Evolutionary conservation across 2,113 vertebrate species (phyloP).

Genomic region (Typhlomys cinereus): DNA sequence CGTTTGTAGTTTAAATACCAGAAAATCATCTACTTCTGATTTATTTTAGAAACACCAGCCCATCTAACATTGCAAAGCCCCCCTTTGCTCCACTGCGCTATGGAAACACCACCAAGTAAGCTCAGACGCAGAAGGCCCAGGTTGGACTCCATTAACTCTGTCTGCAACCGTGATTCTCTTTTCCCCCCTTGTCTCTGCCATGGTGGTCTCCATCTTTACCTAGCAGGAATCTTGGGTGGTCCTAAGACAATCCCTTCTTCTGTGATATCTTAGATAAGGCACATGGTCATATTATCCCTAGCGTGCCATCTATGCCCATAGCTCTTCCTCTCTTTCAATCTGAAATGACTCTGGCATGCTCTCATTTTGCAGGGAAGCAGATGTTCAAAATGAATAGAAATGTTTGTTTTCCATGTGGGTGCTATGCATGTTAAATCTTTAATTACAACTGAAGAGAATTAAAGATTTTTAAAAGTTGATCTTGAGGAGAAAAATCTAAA

Average conservation of each 20-base stretch:
- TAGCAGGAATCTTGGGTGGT: not conserved
- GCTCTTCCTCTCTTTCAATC: not conserved
- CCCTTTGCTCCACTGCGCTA: not conserved
- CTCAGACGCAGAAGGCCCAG: not conserved
- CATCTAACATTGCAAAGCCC: not conserved
- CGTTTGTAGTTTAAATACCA: slow-evolving; percentile 33
- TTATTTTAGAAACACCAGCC: slow-evolving; percentile 29
- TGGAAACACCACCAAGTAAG: not conserved
- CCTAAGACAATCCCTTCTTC: not conserved
- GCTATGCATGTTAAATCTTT: slow-evolving; percentile 7
- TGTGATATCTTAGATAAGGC: not conserved
- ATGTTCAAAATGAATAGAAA: not conserved
- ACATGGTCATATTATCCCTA: not conserved
- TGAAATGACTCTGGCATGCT: slow-evolving; percentile 34
- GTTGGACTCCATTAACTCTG: not conserved
- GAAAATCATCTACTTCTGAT: slow-evolving; percentile 14
- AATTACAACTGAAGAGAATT: slow-evolving; percentile 13
- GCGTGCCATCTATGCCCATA: not conserved
- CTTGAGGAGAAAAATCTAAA: slow-evolving; percentile 32
- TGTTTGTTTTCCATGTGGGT: not conserved
- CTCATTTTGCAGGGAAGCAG: slow-evolving; percentile 4
- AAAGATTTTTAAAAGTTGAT: slow-evolving; percentile 8
- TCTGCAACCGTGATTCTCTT: not conserved
- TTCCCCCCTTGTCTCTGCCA: not conserved
- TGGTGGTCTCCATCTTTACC: not conserved